A percentile compares a stretch with the other conserved stretches of the same genome.
Evolutionary conservation across 2,888 invertebrate genomes (phyloP).

Genomic region (Pristionchus entomophagus): DNA sequence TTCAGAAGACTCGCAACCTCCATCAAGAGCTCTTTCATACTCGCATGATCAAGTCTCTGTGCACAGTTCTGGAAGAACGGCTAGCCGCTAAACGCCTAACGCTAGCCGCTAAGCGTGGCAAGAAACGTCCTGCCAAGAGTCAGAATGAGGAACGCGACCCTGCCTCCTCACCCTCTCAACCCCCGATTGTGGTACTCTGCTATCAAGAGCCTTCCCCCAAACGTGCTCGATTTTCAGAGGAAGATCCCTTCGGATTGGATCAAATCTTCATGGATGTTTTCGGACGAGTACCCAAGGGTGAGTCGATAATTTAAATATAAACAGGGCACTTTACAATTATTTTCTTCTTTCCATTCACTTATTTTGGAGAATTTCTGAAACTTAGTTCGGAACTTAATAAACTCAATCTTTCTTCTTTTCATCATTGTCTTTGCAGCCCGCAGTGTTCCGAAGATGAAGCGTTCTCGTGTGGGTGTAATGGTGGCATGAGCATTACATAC

Average conservation of each 20-base stretch:
- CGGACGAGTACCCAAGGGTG: no score
- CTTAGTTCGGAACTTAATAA: no score
- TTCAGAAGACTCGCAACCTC: constrained; percentile 60
- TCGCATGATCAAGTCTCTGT: constrained; percentile 64
- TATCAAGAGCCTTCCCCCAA: constrained; percentile 50
- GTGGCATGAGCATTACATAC: no score
- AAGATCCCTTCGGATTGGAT: constrained; percentile 63
- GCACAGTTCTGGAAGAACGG: constrained; percentile 56
- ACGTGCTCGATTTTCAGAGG: constrained; percentile 50
- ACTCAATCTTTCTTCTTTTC: no score
- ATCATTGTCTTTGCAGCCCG: no score
- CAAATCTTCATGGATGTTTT: constrained; percentile 58
- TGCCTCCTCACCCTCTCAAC: constrained; percentile 35
- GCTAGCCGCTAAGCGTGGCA: constrained; percentile 57
- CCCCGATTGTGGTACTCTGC: constrained; percentile 48
- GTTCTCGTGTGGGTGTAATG: no score
- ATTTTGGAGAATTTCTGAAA: no score
- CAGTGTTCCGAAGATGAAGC: no score
- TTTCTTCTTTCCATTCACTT: no score
- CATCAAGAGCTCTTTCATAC: constrained; percentile 65
- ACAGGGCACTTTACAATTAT: no score
- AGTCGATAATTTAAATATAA: no score
- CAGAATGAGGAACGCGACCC: neutral
- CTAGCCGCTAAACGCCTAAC: no score
- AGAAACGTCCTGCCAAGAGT: constrained; percentile 43